These are phyloP conservation scores for Acanthornis magna DNA, from an alignment of 2,797 vertebrate genomes.

Conservation along the genomic window DNA sequence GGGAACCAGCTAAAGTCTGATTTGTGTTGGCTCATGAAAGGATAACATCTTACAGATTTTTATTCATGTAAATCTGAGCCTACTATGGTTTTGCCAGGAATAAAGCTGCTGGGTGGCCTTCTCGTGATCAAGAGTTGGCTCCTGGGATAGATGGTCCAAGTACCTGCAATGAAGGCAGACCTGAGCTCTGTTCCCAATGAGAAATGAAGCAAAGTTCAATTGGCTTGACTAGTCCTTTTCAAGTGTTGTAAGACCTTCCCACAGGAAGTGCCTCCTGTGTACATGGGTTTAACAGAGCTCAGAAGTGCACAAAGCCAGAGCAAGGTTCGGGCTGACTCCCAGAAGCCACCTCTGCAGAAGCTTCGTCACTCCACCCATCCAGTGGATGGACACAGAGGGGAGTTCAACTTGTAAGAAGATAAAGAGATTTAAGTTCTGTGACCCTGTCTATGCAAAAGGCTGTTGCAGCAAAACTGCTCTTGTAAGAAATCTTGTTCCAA, in stretches of 20 bases:
- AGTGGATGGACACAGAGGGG: not conserved
- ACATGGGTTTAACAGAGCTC: not conserved
- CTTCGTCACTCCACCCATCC: not conserved
- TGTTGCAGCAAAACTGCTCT: not conserved
- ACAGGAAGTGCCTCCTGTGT: not conserved
- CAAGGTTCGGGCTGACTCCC: not conserved
- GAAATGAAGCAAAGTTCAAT: not conserved
- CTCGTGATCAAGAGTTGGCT: not conserved
- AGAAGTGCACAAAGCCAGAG: not conserved
- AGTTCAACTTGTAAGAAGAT: fast-evolving
- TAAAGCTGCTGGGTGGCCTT: not conserved
- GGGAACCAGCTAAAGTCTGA: not conserved
- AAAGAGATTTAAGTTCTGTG: not conserved
- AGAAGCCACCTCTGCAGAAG: not conserved
- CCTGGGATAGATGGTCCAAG: not conserved
- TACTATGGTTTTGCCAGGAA: not conserved
- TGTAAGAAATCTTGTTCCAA: not conserved
- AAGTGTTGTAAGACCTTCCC: not conserved
- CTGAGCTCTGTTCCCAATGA: not conserved
- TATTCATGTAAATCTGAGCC: not conserved
- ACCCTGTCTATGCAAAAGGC: not conserved
- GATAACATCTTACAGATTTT: not conserved
- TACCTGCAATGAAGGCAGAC: not conserved
- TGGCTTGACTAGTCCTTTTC: not conserved
- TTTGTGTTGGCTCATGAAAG: not conserved